phyloP scores from a whole-genome alignment of 2,113 vertebrate species.

The Rhodinocichla rosea region DNA sequence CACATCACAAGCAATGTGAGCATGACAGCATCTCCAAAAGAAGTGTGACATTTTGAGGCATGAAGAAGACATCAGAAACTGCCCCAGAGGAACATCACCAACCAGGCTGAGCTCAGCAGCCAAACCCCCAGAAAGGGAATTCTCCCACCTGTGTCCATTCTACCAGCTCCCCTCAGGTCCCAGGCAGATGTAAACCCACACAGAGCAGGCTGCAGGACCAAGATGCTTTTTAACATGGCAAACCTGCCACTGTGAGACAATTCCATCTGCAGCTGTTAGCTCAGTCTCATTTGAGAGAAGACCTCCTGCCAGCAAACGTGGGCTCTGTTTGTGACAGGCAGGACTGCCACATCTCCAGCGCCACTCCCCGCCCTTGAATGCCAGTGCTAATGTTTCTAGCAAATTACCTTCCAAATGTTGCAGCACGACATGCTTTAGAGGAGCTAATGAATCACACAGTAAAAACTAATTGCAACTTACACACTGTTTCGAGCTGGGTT shows the following conservation, averaged over 20 bases:
- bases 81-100: not conserved
- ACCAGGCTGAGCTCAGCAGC: not conserved
- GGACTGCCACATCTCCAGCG: not conserved
- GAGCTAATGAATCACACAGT: conserved; percentile 65
- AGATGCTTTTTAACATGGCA: not conserved
- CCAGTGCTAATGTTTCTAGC: not conserved
- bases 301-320: not conserved
- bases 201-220: not conserved
- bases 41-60: rapidly evolving
- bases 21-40: not conserved
- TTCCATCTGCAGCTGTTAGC: not conserved
- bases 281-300: not conserved
- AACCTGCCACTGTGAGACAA: not conserved
- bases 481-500: conserved; percentile 41
- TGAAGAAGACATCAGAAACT: not conserved
- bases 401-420: conserved; percentile 60
- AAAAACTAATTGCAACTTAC: conserved; percentile 72
- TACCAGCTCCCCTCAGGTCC: rapidly evolving
- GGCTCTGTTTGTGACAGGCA: not conserved
- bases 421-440: conserved; percentile 50
- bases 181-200: not conserved
- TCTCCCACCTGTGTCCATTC: not conserved
- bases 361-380: not conserved
- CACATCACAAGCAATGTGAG: not conserved
- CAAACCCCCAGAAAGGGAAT: not conserved